Evolutionary conservation across 2,113 vertebrate species (phyloP).

Genomic region (Paradoxurus hermaphroditus): DNA sequence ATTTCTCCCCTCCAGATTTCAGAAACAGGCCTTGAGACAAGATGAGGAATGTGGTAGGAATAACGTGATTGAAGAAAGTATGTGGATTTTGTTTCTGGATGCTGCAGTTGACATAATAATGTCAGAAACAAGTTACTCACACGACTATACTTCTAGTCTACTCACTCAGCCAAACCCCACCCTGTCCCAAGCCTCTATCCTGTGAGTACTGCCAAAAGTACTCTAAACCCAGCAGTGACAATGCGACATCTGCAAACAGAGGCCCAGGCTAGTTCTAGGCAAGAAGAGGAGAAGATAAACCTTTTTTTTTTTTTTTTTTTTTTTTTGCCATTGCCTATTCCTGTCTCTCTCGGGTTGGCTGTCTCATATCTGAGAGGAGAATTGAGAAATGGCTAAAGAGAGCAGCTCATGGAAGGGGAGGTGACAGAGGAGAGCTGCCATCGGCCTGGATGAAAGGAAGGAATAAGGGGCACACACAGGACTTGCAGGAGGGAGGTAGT

Average conservation of each 20-base stretch:
- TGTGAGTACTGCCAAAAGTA: background rate
- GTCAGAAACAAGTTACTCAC: background rate
- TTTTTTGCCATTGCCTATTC: background rate
- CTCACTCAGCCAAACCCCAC: background rate
- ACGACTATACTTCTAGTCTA: background rate
- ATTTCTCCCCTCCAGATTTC: background rate
- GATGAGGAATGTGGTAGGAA: background rate
- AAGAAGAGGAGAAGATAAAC: background rate
- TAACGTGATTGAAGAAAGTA: background rate
- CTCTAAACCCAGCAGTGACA: background rate
- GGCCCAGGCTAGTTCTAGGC: background rate
- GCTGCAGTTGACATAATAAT: background rate
- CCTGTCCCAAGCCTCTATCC: background rate
- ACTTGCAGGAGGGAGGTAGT: background rate
- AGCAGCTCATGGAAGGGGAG: accelerated
- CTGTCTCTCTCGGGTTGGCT: accelerated
- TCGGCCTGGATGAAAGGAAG: background rate
- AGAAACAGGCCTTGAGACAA: background rate
- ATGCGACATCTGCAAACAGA: background rate
- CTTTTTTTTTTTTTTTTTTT: background rate
- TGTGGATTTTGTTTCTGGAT: background rate
- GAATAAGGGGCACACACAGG: accelerated
- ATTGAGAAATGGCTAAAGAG: background rate
- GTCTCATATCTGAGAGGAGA: background rate
- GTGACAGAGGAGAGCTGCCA: accelerated